Conservation (phyloP, 2,113 vertebrate genomes). For the Stictonetta naevosa region DNA sequence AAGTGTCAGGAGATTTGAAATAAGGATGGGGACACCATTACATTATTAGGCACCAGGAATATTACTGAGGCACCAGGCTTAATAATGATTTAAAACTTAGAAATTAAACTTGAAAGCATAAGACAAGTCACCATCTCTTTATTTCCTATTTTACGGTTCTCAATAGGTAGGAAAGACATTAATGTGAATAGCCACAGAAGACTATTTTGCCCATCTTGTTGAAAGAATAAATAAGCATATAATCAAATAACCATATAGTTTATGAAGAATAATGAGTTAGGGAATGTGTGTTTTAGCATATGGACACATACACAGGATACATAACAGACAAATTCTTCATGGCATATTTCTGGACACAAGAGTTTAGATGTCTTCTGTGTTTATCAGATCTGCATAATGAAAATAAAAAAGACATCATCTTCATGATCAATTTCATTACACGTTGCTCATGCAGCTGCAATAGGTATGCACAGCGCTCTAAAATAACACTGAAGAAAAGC, state of each 20-base stretch:
- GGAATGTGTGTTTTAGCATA: neutral
- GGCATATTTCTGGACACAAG: neutral
- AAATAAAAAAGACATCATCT: neutral
- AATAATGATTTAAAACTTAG: neutral
- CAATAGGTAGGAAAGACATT: neutral
- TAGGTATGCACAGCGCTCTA: neutral
- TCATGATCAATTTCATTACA: neutral
- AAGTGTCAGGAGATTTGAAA: neutral
- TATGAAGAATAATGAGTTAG: neutral
- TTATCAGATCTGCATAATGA: neutral
- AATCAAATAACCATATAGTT: neutral
- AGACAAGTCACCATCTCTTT: neutral
- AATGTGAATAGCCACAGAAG: neutral
- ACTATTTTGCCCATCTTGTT: neutral
- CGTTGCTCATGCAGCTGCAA: neutral
- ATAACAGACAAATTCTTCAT: neutral
- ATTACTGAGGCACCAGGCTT: neutral
- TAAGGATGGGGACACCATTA: fast-evolving
- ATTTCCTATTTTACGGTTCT: neutral
- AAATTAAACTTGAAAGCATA: neutral
- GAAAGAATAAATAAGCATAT: neutral
- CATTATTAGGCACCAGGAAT: neutral
- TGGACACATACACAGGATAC: neutral
- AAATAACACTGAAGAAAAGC: neutral
- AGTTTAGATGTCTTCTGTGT: neutral